Conservation (phyloP, 23 tunicate species). For the Halocynthia roretzi region DNA sequence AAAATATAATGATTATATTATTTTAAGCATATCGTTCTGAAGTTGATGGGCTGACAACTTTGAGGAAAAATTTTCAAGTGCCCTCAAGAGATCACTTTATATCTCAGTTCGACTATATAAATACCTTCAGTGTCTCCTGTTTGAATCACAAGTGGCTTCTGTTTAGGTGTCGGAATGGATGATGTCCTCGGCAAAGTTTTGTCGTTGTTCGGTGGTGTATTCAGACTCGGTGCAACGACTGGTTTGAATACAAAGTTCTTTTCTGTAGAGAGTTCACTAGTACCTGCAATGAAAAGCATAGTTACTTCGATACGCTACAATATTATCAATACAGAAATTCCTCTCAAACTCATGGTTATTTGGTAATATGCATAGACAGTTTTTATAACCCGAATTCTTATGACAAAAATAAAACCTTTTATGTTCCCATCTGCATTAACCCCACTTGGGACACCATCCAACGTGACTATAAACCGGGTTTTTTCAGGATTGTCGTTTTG, state of each 20-base stretch:
- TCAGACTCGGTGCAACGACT: not conserved
- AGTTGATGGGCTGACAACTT: not conserved
- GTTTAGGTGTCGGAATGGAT: not conserved
- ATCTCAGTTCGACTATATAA: not conserved
- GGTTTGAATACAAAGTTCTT: not conserved
- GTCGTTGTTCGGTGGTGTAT: not conserved
- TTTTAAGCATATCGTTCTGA: not conserved
- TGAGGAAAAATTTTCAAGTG: too few species aligned
- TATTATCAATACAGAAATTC: not conserved
- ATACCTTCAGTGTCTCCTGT: constrained; percentile 9
- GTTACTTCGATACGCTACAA: not conserved
- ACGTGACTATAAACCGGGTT: not conserved
- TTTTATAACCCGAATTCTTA: not conserved
- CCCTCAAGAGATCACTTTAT: too few species aligned
- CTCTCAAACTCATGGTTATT: not conserved
- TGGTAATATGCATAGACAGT: not conserved
- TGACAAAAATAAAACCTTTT: not conserved
- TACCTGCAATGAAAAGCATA: not conserved
- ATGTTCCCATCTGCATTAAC: not conserved
- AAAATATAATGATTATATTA: not conserved
- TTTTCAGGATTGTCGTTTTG: not conserved
- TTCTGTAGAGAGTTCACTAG: not conserved
- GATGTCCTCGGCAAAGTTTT: not conserved
- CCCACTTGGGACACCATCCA: not conserved
- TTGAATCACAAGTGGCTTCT: constrained; percentile 6